Percentiles rank a stretch among this genome's conserved stretches.
Evolutionary conservation across 2,113 vertebrate species (phyloP).

Genomic region (Alligator sinensis): DNA sequence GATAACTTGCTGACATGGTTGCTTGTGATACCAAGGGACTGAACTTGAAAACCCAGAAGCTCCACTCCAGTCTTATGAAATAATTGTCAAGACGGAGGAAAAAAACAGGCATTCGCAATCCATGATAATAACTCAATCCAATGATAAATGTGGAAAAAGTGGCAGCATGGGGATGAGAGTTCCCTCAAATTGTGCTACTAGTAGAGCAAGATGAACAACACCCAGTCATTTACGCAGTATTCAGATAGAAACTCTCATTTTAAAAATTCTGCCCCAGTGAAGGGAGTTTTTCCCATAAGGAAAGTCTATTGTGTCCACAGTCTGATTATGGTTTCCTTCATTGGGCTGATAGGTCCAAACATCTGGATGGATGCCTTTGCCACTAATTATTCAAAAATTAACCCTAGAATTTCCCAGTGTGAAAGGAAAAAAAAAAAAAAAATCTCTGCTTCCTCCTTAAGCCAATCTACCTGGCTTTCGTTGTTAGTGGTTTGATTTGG

Average conservation of each 20-base stretch:
- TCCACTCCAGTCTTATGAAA: constrained; percentile 43
- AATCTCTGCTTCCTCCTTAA: background rate
- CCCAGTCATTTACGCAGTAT: constrained; percentile 27
- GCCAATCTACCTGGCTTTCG: background rate
- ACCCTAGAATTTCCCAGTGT: no score
- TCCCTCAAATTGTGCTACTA: constrained; percentile 3
- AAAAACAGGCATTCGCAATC: constrained; percentile 21
- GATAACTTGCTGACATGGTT: constrained; percentile 43
- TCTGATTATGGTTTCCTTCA: background rate
- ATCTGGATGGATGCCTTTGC: background rate
- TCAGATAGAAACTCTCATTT: constrained; percentile 4
- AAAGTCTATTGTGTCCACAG: background rate
- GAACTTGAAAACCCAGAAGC: constrained; percentile 16
- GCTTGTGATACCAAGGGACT: background rate
- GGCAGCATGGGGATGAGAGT: background rate
- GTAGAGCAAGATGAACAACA: constrained; percentile 16
- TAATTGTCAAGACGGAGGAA: constrained; percentile 37
- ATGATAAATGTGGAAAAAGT: constrained; percentile 34
- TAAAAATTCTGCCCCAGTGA: background rate
- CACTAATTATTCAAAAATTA: background rate
- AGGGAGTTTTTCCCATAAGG: background rate
- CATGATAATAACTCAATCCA: background rate
- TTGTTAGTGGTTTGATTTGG: background rate
- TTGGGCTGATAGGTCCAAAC: background rate
- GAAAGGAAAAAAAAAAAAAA: background rate